Base-by-base conservation (phyloP, 2,797 vertebrate species). In the Octomys mimax region DNA sequence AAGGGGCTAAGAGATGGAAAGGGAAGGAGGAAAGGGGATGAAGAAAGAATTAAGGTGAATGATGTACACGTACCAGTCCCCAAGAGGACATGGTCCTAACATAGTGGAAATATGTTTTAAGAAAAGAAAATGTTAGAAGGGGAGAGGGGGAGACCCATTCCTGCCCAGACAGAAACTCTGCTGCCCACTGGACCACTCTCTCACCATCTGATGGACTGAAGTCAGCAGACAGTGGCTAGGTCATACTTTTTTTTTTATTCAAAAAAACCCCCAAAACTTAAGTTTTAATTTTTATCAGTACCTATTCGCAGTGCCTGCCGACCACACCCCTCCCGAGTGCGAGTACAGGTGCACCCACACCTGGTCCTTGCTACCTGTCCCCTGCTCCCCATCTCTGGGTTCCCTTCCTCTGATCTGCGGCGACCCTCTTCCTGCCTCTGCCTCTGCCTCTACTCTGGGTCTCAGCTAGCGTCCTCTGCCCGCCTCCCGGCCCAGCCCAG, bases 331-430 rank as follows among this genome's bases (percentile, higher is more conserved):
- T 73, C 21, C 36, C 9, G 21, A 9, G n/a, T n/a, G 33, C 68
- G 10, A 21, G 39, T 1, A 57, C 95, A 95, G 93, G 96, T 96
- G 96, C 81, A 73, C 75, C 59, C 49, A 91, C 94, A 61, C 90
- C 93, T 19, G 2, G 0, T 39, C 36, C 70, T 71, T 5, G 36
- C 39, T 46, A 6, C 24, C 42, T 7, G 26, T 5, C 24, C 24
- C 26, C 71, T 24, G 39, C 13, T 26, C 42, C 21, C 73, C 73
- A 8, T 28, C 39, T 75, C 24, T 14, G 24, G 73, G 36, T 5
- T 12, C 21, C 68, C 3, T 24, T 39, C 19, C 70, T 16, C n/a
- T 19, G 70, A 19, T n/a, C 49, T 10, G 49, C 8, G 10, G 36
- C 9, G 21, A 46, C 42, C 73, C 24, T 28, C 6, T 42, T 18